These are phyloP conservation scores for Gallinago stenura DNA, from an alignment of 2,797 vertebrate species.

Conservation along the genomic window DNA sequence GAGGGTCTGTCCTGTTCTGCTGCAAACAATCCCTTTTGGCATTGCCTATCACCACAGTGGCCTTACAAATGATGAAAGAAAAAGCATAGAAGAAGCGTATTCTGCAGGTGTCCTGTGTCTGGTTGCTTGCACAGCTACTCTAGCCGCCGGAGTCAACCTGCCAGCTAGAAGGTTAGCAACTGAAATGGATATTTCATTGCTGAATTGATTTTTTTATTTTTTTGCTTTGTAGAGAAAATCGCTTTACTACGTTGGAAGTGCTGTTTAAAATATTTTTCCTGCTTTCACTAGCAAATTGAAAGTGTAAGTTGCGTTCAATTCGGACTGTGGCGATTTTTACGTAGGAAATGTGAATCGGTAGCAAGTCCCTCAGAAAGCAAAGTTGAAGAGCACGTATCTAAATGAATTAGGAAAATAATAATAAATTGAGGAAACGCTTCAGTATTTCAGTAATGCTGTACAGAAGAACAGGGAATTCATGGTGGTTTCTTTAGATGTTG, in stretches of 20 bases:
- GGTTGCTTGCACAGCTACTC: slow-evolving; percentile 93
- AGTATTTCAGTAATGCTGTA: neutral
- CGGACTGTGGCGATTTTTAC: rapidly evolving
- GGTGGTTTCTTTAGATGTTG: neutral
- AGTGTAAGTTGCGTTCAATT: neutral
- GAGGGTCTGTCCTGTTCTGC: slow-evolving; percentile 87
- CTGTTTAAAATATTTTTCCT: neutral
- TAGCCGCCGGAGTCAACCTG: slow-evolving; percentile 95
- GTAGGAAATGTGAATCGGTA: neutral
- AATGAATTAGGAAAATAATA: neutral
- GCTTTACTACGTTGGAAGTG: neutral
- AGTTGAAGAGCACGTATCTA: neutral
- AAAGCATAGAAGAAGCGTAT: slow-evolving; percentile 92
- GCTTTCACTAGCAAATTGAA: neutral
- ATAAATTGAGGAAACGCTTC: neutral
- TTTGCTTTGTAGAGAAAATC: neutral
- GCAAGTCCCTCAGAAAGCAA: neutral
- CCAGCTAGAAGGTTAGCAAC: slow-evolving; percentile 90
- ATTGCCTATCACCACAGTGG: slow-evolving; percentile 95
- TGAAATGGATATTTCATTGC: neutral
- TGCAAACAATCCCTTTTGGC: slow-evolving; percentile 87
- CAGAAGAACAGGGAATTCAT: neutral
- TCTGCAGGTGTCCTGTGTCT: slow-evolving; percentile 89
- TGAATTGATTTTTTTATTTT: neutral
- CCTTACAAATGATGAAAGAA: slow-evolving; percentile 91